A percentile compares a stretch with the other conserved stretches of the same genome.
Conservation (phyloP, 2,113 vertebrate genomes). For the Nestor notabilis region DNA sequence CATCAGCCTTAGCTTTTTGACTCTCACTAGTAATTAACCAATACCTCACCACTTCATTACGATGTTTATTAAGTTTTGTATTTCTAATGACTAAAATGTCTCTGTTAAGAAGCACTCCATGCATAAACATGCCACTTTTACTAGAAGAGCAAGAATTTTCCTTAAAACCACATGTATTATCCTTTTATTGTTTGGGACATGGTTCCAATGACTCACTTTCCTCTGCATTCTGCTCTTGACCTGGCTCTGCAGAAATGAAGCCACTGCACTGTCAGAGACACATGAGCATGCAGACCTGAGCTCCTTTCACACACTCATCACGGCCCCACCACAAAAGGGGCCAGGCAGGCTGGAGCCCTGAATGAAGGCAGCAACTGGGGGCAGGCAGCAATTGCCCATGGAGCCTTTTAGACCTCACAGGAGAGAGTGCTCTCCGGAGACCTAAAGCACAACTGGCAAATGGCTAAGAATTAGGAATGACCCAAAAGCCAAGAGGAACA, state of each 20-base stretch:
- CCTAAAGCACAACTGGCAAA: background rate
- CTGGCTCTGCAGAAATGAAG: background rate
- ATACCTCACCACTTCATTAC: background rate
- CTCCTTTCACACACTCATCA: background rate
- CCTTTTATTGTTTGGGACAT: background rate
- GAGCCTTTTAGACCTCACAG: background rate
- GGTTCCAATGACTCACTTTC: background rate
- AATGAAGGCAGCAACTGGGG: background rate
- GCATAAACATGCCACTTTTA: background rate
- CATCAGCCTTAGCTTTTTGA: background rate
- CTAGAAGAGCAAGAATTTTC: background rate
- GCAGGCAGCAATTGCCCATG: fast-evolving
- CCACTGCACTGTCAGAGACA: fast-evolving
- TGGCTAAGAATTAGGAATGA: background rate
- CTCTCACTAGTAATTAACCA: background rate
- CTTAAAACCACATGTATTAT: background rate
- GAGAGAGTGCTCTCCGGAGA: background rate
- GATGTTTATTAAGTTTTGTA: background rate
- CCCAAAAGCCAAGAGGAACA: background rate
- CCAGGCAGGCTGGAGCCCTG: background rate
- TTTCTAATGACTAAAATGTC: background rate
- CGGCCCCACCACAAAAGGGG: background rate
- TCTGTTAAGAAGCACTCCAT: background rate
- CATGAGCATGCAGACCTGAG: background rate
- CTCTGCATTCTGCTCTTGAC: background rate